These are phyloP conservation scores for Drosophila cracens DNA, from an alignment of 2,888 invertebrate genomes.

Conservation along the genomic window DNA sequence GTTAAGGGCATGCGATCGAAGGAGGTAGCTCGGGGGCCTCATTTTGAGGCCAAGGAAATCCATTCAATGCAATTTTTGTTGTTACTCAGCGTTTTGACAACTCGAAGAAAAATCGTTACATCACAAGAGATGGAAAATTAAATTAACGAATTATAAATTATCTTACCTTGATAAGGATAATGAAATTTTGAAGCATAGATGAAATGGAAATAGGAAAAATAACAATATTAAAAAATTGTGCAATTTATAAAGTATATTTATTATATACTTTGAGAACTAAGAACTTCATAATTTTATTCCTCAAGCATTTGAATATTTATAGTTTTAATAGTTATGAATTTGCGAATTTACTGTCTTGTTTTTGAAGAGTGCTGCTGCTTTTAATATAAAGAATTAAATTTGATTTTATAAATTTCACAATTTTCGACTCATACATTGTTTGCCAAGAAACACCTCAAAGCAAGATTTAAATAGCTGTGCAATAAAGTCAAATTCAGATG, in stretches of 20 bases:
- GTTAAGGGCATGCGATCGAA: constrained; percentile 52
- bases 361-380: not conserved
- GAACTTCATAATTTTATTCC: not conserved
- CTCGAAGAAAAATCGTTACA: constrained; percentile 21
- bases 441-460: constrained; percentile 5
- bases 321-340: not conserved
- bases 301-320: not conserved
- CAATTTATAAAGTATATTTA: not conserved
- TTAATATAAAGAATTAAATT: not conserved
- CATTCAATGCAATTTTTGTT: constrained; percentile 26
- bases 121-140: not conserved
- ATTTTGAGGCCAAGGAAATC: constrained; percentile 55
- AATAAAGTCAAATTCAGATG: constrained; percentile 37
- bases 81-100: not conserved
- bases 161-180: not conserved
- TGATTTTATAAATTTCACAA: constrained; percentile 9
- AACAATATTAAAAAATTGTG: not conserved
- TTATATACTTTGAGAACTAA: not conserved
- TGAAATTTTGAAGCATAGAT: not conserved
- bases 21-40: constrained; percentile 7
- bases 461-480: constrained; percentile 11
- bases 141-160: not conserved
- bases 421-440: constrained; percentile 10
- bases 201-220: not conserved
- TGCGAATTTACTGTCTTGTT: not conserved